Conservation (phyloP, 2,797 vertebrate species). For the Melanotaenia boesemani region DNA sequence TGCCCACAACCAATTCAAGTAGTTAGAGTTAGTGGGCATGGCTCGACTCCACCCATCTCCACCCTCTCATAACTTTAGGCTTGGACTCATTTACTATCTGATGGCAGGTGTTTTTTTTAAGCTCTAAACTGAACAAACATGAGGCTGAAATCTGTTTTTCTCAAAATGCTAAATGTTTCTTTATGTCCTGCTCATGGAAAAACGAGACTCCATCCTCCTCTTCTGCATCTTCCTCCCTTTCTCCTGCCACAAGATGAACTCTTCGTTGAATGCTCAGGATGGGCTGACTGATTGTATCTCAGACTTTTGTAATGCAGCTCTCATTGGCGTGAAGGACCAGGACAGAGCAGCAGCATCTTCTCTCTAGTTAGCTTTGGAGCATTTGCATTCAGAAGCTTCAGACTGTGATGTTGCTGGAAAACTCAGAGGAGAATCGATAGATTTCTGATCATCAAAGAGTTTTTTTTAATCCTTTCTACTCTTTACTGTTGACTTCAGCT, state of each 20-base stretch:
- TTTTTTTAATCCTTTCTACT: conserved; percentile 70
- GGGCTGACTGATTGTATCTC: conserved; percentile 63
- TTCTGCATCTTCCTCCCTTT: conserved; percentile 7
- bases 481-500: conserved; percentile 45
- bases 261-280: conserved; percentile 17
- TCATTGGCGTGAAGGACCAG: conserved; percentile 1
- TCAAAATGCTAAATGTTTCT: conserved; percentile 7
- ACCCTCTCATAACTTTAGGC: background rate
- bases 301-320: background rate
- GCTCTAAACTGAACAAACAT: conserved; percentile 11
- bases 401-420: conserved; percentile 18
- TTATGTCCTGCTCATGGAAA: conserved; percentile 17
- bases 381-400: conserved; percentile 11
- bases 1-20: too few relatives aligned
- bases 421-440: background rate
- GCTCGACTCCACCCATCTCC: too few relatives aligned
- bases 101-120: background rate
- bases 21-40: too few relatives aligned
- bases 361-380: conserved; percentile 10
- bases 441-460: conserved; percentile 33
- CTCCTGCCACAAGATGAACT: conserved; percentile 2
- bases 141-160: background rate
- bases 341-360: background rate
- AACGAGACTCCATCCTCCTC: background rate
- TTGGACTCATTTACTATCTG: background rate